These are phyloP conservation scores for Tamias sibiricus DNA, from an alignment of 2,113 vertebrate species.

Conservation along the genomic window DNA sequence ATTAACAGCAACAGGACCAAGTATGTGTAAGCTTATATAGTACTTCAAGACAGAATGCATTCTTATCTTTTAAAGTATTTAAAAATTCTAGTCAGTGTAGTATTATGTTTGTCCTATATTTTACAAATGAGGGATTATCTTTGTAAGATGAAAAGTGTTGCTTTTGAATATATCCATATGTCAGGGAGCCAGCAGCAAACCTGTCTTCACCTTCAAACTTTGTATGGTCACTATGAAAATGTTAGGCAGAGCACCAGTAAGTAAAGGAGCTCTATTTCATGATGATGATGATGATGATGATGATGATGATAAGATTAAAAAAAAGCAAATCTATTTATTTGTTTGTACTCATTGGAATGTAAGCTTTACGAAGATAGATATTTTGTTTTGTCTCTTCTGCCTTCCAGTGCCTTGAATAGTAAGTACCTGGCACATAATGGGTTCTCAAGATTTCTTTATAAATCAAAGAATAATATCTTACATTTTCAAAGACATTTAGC, in stretches of 20 bases:
- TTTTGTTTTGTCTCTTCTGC: neutral
- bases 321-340: neutral
- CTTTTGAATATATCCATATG: neutral
- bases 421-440: neutral
- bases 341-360: neutral
- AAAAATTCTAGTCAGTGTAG: neutral
- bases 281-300: neutral
- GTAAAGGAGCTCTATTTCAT: neutral
- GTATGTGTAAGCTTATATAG: neutral
- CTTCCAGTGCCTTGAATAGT: neutral
- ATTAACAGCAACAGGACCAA: neutral
- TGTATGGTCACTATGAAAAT: neutral
- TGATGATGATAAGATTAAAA: neutral
- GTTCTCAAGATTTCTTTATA: neutral
- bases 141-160: neutral
- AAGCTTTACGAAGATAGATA: neutral
- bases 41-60: neutral
- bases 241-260: neutral
- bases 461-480: neutral
- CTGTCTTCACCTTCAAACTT: neutral
- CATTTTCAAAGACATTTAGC: slow-evolving; percentile 33
- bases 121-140: neutral
- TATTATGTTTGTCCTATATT: neutral
- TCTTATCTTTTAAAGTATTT: slow-evolving; percentile 8
- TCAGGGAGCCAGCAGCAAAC: neutral